Base-by-base conservation (phyloP, 2,888 invertebrate species). In the Chromoteleia sp. region DNA sequence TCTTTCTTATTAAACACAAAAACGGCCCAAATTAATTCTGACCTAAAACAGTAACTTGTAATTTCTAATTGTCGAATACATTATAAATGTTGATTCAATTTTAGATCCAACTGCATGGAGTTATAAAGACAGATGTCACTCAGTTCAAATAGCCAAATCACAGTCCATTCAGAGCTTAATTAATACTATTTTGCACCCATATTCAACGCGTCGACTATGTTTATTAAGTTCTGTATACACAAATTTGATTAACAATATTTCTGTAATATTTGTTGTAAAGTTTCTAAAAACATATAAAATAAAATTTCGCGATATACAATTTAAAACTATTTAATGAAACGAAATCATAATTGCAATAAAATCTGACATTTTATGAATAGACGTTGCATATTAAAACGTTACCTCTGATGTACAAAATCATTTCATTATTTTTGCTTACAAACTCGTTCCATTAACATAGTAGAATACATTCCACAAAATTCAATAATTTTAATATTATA, bases 61-160 rank as follows among this genome's bases (percentile, higher is more conserved):
- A 50, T 56, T 63, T 50, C 14, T 48, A 58, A 39, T 65, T 75
- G 48, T 65, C 29, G 48, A 48, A 65, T 65, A 48, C 45, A 58
- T 75, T 65, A 65, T 58, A 52, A 68, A 61, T 77, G 76, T 61
- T 68, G 61, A 77, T 68, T 70, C 52, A 54, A 52, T 58, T 77
- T 36, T 45, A 54, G 33, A 77, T 43, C 52, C 45, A 54, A 29
- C 52, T 36, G 33, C 33, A 33, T 17, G n/a, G 10, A 77, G 68
- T 68, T 70, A 68, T 61, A 77, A 70, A 70, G 48, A 56, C 77
- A 77, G 39, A 67, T 59, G 75, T 75, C 67, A 67, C 58, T 75
- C 59, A 63, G 61, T 77, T 77, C 56, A 63, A 77, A 77, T 77
- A 61, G 77, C 70, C 77, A 77, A 77, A 77, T 77, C 70, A 77